Conservation (phyloP, 2,113 vertebrate species). For the Platichthys flesus region DNA sequence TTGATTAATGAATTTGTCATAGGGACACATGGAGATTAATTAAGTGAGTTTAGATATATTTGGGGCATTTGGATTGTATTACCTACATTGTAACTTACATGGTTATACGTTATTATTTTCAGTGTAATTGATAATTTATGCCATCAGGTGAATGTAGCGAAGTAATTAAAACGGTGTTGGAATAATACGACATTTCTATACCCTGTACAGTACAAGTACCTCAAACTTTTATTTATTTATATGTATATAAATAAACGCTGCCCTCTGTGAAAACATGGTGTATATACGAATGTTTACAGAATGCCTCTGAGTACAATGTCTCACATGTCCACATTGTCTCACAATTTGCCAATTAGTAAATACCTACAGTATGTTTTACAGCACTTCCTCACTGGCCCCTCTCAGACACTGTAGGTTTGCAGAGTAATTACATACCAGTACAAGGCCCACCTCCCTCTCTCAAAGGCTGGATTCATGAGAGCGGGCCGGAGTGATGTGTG, state of each 20-base stretch:
- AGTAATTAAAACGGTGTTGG: too few species aligned
- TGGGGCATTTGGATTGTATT: too few species aligned
- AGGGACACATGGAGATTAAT: too few species aligned
- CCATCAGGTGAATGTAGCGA: too few species aligned
- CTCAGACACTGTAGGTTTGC: slow-evolving; percentile 14
- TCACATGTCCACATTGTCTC: slow-evolving; percentile 9
- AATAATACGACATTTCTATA: too few species aligned
- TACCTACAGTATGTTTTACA: slow-evolving; percentile 21
- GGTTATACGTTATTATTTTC: too few species aligned
- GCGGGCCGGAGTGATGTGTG: slow-evolving; percentile 33
- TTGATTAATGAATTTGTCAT: too few species aligned
- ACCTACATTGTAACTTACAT: too few species aligned
- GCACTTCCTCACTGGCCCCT: slow-evolving; percentile 6
- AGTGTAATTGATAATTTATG: too few species aligned
- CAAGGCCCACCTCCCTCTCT: slow-evolving; percentile 14
- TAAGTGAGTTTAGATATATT: too few species aligned
- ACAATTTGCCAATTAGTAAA: slow-evolving; percentile 41
- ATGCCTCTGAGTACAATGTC: background rate
- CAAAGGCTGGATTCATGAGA: slow-evolving; percentile 51
- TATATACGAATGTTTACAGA: slow-evolving; percentile 13
- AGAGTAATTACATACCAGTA: slow-evolving; percentile 34
- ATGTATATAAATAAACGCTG: background rate
- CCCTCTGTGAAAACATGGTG: background rate
- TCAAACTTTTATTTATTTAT: background rate
- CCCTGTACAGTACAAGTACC: background rate